These are phyloP conservation scores for Tholera decimalis DNA, from an alignment of 2,888 invertebrate genomes.

Conservation along the genomic window DNA sequence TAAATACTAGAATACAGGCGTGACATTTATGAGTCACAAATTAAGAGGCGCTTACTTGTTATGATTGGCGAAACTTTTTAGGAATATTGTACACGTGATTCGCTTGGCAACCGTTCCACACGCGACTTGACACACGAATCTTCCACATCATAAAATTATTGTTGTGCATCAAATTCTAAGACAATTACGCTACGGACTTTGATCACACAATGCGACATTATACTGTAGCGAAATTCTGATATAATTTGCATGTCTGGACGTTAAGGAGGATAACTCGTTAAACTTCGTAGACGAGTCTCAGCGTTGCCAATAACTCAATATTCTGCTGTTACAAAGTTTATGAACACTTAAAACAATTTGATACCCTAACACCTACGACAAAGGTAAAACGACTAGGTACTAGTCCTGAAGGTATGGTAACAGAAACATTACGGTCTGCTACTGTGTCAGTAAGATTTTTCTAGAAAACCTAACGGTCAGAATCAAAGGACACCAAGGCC, in stretches of 20 bases:
- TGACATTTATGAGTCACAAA: constrained; percentile 42
- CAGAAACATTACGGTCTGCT: constrained; percentile 17
- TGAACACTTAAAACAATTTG: constrained; percentile 26
- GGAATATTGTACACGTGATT: constrained; percentile 24
- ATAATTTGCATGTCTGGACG: constrained; percentile 42
- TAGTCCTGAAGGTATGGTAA: neutral
- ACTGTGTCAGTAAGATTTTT: constrained; percentile 16
- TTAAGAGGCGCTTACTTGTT: constrained; percentile 30
- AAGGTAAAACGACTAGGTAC: neutral
- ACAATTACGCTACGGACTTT: constrained; percentile 15
- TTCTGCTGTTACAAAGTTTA: constrained; percentile 28
- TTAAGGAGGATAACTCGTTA: constrained; percentile 36
- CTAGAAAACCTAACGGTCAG: constrained; percentile 18
- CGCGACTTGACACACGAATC: constrained; percentile 19
- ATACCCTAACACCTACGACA: constrained; percentile 21
- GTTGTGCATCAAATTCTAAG: constrained; percentile 29
- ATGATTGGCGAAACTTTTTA: constrained; percentile 33
- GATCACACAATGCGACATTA: constrained; percentile 38
- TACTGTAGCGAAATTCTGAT: constrained; percentile 25
- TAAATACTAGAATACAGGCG: constrained; percentile 26
- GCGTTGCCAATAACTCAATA: constrained; percentile 36
- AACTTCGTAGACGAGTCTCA: constrained; percentile 19
- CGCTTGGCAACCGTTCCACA: constrained; percentile 31
- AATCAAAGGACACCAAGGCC: constrained; percentile 29
- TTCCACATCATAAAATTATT: constrained; percentile 22